Percentiles rank a stretch among this genome's conserved stretches.
phyloP scores from a whole-genome alignment of 2,113 vertebrate species.

The Otus sunia region DNA sequence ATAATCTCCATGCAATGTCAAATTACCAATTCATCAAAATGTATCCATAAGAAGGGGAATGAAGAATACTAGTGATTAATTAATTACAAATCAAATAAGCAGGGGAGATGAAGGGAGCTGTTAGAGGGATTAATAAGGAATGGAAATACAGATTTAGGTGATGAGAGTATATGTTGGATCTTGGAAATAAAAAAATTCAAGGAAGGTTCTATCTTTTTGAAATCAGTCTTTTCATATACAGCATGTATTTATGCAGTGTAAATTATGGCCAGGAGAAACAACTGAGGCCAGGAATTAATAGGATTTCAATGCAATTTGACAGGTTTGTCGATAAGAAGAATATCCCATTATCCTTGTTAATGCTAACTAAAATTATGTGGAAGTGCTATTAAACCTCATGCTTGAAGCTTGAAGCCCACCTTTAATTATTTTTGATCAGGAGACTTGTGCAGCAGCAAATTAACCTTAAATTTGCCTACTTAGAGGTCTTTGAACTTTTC shows the following conservation, averaged over 20 bases:
- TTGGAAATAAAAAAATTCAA: background rate
- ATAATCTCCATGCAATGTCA: background rate
- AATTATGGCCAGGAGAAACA: background rate
- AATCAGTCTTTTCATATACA: background rate
- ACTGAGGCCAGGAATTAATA: background rate
- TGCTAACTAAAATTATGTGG: background rate
- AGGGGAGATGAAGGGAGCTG: background rate
- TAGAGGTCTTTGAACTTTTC: background rate
- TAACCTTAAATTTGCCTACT: background rate
- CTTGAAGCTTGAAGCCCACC: background rate
- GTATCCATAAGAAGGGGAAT: background rate
- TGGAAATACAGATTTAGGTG: background rate
- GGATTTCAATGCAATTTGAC: background rate
- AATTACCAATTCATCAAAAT: background rate
- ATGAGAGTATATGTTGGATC: background rate
- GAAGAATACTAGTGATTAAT: background rate
- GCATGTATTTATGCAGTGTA: background rate
- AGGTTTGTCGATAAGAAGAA: conserved; percentile 3
- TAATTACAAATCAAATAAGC: conserved; percentile 5
- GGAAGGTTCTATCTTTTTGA: background rate
- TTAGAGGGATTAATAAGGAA: background rate
- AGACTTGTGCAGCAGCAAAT: background rate
- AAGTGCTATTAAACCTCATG: background rate
- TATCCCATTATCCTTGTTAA: background rate
- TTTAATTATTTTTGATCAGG: conserved; percentile 19